These are phyloP conservation scores for Eudemis profundana DNA, from an alignment of 2,888 invertebrate species.

Conservation along the genomic window DNA sequence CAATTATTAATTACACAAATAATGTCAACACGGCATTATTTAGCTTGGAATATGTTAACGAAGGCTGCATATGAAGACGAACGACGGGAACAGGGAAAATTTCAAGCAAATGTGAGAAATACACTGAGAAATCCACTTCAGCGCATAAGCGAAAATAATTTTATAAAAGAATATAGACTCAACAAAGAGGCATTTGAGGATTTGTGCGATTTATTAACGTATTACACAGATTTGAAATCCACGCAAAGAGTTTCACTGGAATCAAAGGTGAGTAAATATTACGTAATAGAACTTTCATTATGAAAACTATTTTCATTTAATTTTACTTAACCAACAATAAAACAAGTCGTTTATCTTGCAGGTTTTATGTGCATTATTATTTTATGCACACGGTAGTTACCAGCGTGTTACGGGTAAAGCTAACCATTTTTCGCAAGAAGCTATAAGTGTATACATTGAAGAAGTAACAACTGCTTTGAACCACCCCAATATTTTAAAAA, in stretches of 20 bases:
- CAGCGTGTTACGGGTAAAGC: constrained; percentile 34
- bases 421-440: constrained; percentile 33
- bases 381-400: constrained; percentile 37
- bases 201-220: constrained; percentile 28
- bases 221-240: constrained; percentile 26
- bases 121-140: constrained; percentile 4
- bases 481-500: constrained; percentile 21
- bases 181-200: constrained; percentile 33
- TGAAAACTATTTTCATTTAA: background rate
- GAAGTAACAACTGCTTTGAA: constrained; percentile 40
- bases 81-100: background rate
- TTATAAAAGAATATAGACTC: constrained; percentile 14
- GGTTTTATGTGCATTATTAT: constrained; percentile 40
- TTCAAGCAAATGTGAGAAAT: background rate
- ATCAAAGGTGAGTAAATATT: constrained; percentile 14
- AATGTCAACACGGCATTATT: constrained; percentile 1
- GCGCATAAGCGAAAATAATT: constrained; percentile 6
- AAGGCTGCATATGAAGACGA: constrained; percentile 1
- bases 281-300: background rate
- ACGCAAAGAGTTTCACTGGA: constrained; percentile 39
- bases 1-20: background rate
- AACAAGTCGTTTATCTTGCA: background rate
- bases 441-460: constrained; percentile 36
- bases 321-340: background rate
- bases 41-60: constrained; percentile 11